Evolutionary conservation across 2,113 vertebrate genomes (phyloP), one percentile per base, ranked within the genome.

Genomic region (Eidolon helvum): DNA sequence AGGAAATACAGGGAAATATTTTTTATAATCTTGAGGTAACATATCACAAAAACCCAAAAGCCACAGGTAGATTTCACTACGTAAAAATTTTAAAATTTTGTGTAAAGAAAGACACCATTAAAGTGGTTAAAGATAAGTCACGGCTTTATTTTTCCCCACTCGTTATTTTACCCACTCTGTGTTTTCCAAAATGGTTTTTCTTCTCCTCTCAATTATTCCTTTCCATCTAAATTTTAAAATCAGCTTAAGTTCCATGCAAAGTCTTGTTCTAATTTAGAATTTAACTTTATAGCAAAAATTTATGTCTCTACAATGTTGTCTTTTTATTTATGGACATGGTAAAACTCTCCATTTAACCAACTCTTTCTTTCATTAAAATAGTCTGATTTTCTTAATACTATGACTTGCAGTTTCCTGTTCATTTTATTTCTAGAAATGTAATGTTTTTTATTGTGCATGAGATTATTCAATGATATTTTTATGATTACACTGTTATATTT

Each of bases 21-120:
- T 93, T 93, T 91, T 80, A 63, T 75, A 88, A 95, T 79, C 24
- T 88, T 74, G 38, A 94, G 65, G 71, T 61, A 80, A 43, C 45
- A 35, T 77, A 38, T 87, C 87, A 91, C 61, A 90, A 92, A 96
- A 90, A 63, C 38, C 61, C 53, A 75, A 96, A 85, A 90, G 87
- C 69, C 63, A 59, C 74, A 95, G 63, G 50, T n/a, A 90, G 22
- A 95, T 93, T 10, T 83, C 24, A 87, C 63, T 87, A 83, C 4
- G 5, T 43, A 83, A 91, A 97, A 91, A 69, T 90, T 95, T 35
- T 18, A 45, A 74, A 95, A 66, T 53, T 87, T 75, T 90, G 35
- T n/a, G 6, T 65, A 87, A 89, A 74, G 43, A 75, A 53, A 79
- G 48, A 90, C 28, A 90, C 16, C 53, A 91, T 78, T 69, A 69